Evolutionary conservation across 2,113 vertebrate species (phyloP), one percentile per base, ranked within the genome.

Genomic region (Lampris incognitus): DNA sequence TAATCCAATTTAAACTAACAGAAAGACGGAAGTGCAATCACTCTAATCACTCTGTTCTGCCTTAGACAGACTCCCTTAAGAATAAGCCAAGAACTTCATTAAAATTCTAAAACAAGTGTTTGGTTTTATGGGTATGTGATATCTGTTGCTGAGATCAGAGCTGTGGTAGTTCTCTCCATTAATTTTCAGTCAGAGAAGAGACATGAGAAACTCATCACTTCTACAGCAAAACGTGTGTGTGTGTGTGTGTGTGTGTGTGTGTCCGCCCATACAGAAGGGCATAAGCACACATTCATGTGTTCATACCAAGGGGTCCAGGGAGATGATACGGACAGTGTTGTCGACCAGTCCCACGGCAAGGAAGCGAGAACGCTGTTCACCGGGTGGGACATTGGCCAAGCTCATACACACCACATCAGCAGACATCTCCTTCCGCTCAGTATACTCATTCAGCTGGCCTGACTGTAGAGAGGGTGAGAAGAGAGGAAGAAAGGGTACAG

Each of bases 381-480:
- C 98, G 1, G 97, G 96, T 0, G 98, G 98, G 1, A 99, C 98
- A 0, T 98, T 99, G 74, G 98, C 98, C 92, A 99, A 84, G 66
- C 97, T 99, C 98, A 99, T 99, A 79, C 98, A 99, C 1, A 99
- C 97, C 0, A 99, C 98, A 0, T 99, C 98, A 0, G 98, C 97
- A 0, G 98, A 99, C 97, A 99, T 99, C 91, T 99, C 98, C 83
- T 99, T 99, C 54, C 98, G 93, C 79, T 99, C 98, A 0, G 98
- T 99, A 92, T 99, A 99, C 81, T 99, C 98, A 0, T 99, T 99
- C 85, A 99, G 91, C 87, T 99, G 98, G 10, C 98, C 98, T 1
- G 98, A 99, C 98, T 99, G 60, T 1, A 72, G 7, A 38, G 24
- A 60, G 7, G 8, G 13, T 66, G 6, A 13, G 51, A 1, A 39